Percentiles rank a stretch among this genome's conserved stretches.
phyloP scores from a whole-genome alignment of 2,888 invertebrate species.

The Leucozona laternaria region DNA sequence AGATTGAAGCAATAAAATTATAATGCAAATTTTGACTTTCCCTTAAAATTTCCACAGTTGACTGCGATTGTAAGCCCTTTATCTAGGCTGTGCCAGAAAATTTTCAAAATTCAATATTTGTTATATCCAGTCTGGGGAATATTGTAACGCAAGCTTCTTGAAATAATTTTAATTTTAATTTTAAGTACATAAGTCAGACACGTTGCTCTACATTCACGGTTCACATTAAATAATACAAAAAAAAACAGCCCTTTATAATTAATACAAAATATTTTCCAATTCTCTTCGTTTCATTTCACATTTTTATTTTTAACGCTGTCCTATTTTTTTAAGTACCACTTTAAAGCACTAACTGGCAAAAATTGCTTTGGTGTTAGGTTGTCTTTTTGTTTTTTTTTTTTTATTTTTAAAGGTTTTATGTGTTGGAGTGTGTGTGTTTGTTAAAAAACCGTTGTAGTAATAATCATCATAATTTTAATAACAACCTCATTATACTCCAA shows the following conservation, averaged over 20 bases:
- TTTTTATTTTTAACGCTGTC: conserved; percentile 1
- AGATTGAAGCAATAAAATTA: neutral
- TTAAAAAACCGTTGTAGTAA: conserved; percentile 42
- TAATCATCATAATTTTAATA: conserved; percentile 62
- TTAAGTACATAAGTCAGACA: neutral
- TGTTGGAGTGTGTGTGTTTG: conserved; percentile 4
- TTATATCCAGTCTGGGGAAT: conserved; percentile 13
- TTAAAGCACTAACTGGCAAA: conserved; percentile 10
- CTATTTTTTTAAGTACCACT: conserved; percentile 24
- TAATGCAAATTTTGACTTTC: neutral
- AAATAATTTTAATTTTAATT: conserved; percentile 4
- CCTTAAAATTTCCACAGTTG: neutral
- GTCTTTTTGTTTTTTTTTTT: neutral
- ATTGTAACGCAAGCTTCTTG: neutral
- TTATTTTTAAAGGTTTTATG: neutral
- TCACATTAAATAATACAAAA: too few species aligned
- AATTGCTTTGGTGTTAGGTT: neutral
- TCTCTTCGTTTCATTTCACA: conserved; percentile 27
- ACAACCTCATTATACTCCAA: conserved; percentile 48
- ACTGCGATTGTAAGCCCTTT: neutral
- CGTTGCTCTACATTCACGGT: neutral
- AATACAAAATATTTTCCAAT: conserved; percentile 33
- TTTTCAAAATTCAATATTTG: conserved; percentile 6
- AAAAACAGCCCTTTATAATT: conserved; percentile 11
- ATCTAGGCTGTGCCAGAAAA: conserved; percentile 1